Percentiles rank a stretch among this genome's conserved stretches.
phyloP scores from a whole-genome alignment of 2,113 vertebrate species.

The Neodontobutis hainanensis region DNA sequence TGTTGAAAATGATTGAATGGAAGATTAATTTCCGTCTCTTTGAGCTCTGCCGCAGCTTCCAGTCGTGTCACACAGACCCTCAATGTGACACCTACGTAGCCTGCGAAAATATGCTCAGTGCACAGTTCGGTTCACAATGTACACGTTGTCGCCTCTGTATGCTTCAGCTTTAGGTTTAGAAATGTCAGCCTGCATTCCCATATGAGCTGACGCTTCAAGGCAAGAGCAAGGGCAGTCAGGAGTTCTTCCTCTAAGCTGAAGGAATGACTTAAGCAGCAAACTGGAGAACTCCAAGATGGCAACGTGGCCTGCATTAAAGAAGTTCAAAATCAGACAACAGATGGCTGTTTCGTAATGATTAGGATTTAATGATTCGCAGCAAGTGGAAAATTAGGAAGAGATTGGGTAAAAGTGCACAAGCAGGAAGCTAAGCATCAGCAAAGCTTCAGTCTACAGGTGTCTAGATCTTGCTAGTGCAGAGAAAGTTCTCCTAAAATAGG shows the following conservation, averaged over 20 bases:
- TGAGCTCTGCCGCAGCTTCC: constrained; percentile 20
- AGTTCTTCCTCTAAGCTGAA: constrained; percentile 4
- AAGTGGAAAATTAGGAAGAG: constrained; percentile 22
- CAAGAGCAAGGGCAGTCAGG: constrained; percentile 1
- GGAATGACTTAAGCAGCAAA: constrained; percentile 24
- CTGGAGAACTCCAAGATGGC: constrained; percentile 14
- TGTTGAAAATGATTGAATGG: constrained; percentile 32
- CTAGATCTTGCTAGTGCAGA: not conserved
- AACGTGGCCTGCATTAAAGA: constrained; percentile 37
- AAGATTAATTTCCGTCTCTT: constrained; percentile 51
- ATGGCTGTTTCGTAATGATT: constrained; percentile 65
- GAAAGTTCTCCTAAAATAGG: not conserved
- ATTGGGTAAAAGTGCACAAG: constrained; percentile 34
- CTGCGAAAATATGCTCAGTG: constrained; percentile 22
- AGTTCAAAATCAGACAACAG: constrained; percentile 47
- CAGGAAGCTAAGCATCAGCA: constrained; percentile 14
- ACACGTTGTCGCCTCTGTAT: not conserved
- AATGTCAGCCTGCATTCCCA: constrained; percentile 27
- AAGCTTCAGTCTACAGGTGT: not conserved
- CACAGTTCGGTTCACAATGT: not conserved
- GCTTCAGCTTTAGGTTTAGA: not conserved
- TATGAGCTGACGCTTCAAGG: constrained; percentile 29
- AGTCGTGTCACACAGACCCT: constrained; percentile 12
- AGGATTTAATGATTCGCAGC: constrained; percentile 53
- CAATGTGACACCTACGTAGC: constrained; percentile 14